These are phyloP conservation scores for Xanthorhoe spadicearia DNA, from an alignment of 2,888 invertebrate genomes.

Conservation along the genomic window DNA sequence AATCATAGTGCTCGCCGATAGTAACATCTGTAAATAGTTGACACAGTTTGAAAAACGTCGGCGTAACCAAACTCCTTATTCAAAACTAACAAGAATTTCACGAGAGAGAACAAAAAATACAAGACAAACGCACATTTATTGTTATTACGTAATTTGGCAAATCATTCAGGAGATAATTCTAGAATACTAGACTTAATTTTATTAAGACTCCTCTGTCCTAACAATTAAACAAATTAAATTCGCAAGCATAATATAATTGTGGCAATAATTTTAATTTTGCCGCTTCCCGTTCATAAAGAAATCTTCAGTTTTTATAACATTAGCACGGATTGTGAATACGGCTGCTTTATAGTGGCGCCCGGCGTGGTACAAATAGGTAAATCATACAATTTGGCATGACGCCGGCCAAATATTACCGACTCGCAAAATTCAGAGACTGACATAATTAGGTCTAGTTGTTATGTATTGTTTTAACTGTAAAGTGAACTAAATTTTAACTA, in stretches of 20 bases:
- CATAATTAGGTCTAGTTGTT: conserved; percentile 21
- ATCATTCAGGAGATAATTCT: too few species aligned
- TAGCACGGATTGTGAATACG: conserved; percentile 1
- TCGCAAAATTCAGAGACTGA: conserved; percentile 35
- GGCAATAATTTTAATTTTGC: too few species aligned
- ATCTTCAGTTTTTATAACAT: too few species aligned
- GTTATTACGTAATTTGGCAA: too few species aligned
- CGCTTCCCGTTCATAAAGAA: too few species aligned
- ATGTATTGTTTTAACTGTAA: conserved; percentile 17
- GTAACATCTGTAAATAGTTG: conserved; percentile 57
- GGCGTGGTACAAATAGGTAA: conserved; percentile 60
- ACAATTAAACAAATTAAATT: too few species aligned
- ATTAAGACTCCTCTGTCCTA: too few species aligned
- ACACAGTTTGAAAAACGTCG: conserved; percentile 62
- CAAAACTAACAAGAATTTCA: background rate
- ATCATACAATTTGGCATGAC: conserved; percentile 77
- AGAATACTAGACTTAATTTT: too few species aligned
- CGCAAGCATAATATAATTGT: too few species aligned
- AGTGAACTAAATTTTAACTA: background rate
- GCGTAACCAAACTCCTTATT: conserved; percentile 41
- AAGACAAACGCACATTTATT: background rate
- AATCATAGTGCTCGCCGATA: conserved; percentile 44
- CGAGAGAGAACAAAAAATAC: background rate
- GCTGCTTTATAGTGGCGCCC: conserved; percentile 69
- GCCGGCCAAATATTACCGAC: conserved; percentile 61